Conservation (phyloP, 2,888 invertebrate species). For the Laothoe populi region DNA sequence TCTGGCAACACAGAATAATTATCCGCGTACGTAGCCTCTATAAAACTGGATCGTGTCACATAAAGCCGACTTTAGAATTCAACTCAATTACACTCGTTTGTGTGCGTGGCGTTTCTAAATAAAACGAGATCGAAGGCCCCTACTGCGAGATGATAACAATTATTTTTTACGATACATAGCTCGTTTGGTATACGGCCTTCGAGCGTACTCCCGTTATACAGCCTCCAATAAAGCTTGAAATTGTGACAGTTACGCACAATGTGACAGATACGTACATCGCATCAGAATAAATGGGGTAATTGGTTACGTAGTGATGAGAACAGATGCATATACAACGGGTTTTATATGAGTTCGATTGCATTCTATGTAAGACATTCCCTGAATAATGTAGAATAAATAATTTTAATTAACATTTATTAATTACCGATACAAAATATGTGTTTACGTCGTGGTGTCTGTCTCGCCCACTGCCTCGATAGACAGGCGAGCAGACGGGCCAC, state of each 20-base stretch:
- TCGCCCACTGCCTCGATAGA: too few species aligned
- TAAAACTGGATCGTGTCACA: conserved; percentile 24
- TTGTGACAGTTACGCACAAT: conserved; percentile 20
- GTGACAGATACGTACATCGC: conserved; percentile 16
- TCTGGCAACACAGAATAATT: background rate
- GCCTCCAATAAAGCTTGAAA: conserved; percentile 20
- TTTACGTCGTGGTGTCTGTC: too few species aligned
- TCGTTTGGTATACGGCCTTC: conserved; percentile 33
- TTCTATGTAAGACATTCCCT: background rate
- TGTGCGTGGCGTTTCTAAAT: conserved; percentile 24
- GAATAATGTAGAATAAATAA: background rate
- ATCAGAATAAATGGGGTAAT: conserved; percentile 20
- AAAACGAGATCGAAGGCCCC: conserved; percentile 32
- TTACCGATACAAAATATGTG: background rate
- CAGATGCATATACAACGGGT: background rate
- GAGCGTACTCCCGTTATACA: conserved; percentile 20
- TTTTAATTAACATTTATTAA: background rate
- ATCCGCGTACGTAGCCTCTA: conserved; percentile 19
- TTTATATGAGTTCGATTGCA: conserved; percentile 8
- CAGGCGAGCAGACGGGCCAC: too few species aligned
- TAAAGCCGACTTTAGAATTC: conserved; percentile 19
- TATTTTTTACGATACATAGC: conserved; percentile 48
- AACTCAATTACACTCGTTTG: conserved; percentile 15
- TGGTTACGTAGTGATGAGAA: conserved; percentile 14
- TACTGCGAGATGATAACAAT: conserved; percentile 45